Percentiles rank a stretch among this genome's conserved stretches.
Conservation (phyloP, 1,140 invertebrate species). For the Melanaphis sacchari region DNA sequence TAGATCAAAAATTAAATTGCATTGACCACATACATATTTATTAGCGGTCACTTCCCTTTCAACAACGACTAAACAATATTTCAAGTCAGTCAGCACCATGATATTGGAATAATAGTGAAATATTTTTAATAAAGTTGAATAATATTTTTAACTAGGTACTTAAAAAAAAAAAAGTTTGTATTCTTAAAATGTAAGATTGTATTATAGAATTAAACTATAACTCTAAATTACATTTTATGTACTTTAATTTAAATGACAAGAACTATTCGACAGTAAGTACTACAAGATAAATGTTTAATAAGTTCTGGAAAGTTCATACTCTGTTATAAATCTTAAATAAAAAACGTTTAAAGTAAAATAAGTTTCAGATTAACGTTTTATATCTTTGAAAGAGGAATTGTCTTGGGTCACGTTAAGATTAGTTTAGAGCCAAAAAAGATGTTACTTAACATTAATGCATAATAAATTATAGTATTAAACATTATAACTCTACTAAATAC, state of each 20-base stretch:
- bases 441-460: background rate
- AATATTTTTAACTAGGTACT: background rate
- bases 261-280: conserved; percentile 3
- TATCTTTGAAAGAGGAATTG: background rate
- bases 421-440: background rate
- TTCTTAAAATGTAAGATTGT: background rate
- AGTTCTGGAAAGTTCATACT: conserved; percentile 7
- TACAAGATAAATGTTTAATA: background rate
- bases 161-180: background rate
- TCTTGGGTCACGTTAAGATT: background rate
- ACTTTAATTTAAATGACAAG: conserved; percentile 29
- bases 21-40: background rate
- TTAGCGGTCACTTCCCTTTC: background rate
- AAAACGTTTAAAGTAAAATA: conserved; percentile 30
- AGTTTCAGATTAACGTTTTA: conserved; percentile 23
- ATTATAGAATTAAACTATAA: background rate
- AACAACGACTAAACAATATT: background rate
- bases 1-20: background rate
- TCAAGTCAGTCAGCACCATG: background rate
- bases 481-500: background rate
- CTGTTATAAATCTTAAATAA: conserved; percentile 14
- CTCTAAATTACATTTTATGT: background rate
- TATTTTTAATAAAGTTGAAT: background rate
- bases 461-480: background rate
- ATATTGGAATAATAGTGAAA: background rate